Percentiles rank a stretch among this genome's conserved stretches.
phyloP scores from a whole-genome alignment of 1,140 invertebrate genomes.

The Drosophila kepulauana region DNA sequence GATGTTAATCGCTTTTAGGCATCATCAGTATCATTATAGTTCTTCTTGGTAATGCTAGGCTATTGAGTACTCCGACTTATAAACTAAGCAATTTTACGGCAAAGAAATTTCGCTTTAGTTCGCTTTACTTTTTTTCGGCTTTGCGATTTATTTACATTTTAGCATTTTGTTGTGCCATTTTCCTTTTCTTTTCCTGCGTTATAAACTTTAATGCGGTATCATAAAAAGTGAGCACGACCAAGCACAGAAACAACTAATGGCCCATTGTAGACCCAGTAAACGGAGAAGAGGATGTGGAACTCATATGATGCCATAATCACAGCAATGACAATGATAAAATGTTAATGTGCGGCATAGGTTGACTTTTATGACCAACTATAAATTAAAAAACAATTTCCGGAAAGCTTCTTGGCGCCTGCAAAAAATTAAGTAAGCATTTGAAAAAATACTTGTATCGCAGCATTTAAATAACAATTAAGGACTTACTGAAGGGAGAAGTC shows the following conservation, averaged over 20 bases:
- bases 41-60: conserved; percentile 2
- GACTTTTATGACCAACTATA: conserved; percentile 64
- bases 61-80: background rate
- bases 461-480: conserved; percentile 74
- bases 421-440: conserved; percentile 47
- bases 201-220: conserved; percentile 70
- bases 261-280: conserved; percentile 24
- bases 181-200: conserved; percentile 31
- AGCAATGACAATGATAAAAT: conserved; percentile 66
- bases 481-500: conserved; percentile 28
- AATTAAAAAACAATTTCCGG: conserved; percentile 71
- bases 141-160: conserved; percentile 43
- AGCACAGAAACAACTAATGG: conserved; percentile 42
- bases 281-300: background rate
- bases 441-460: conserved; percentile 53
- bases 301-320: conserved; percentile 69
- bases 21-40: conserved; percentile 65
- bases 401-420: conserved; percentile 18
- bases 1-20: conserved; percentile 54
- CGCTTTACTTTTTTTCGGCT: background rate
- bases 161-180: conserved; percentile 38
- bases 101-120: background rate
- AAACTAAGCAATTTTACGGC: background rate
- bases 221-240: conserved; percentile 56
- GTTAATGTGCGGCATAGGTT: conserved; percentile 43